Conservation (phyloP, 2,797 vertebrate genomes). For the Petrocephalus sullivani region DNA sequence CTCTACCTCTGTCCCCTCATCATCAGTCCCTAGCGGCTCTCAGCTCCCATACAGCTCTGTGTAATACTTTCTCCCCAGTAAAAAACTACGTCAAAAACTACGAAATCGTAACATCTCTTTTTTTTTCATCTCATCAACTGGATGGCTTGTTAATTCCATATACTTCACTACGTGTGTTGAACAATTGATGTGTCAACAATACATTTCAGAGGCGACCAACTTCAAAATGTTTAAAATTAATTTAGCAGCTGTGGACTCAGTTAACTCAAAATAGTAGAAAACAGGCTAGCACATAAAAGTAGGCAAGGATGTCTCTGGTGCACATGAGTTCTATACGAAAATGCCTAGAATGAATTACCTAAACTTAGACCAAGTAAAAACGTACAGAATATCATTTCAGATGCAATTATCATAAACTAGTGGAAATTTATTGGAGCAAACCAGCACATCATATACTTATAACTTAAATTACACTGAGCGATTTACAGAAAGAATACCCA, state of each 20-base stretch:
- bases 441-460: not conserved
- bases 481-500: not conserved
- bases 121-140: not conserved
- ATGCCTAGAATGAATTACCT: not conserved
- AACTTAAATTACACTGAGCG: not conserved
- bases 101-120: not conserved
- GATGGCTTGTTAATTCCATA: not conserved
- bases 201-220: not conserved
- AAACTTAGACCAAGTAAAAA: not conserved
- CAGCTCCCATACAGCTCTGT: constrained; percentile 21
- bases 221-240: not conserved
- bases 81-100: not conserved
- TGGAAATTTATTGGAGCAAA: not conserved
- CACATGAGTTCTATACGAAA: not conserved
- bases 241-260: not conserved
- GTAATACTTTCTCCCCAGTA: not conserved
- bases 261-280: not conserved
- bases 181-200: not conserved
- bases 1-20: not conserved
- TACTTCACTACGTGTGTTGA: not conserved
- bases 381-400: not conserved
- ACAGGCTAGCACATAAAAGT: not conserved
- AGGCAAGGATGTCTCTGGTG: not conserved
- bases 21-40: constrained; percentile 45
- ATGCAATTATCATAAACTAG: not conserved